Evolutionary conservation across 2,113 vertebrate genomes (phyloP).

Genomic region (Sinocyclocheilus anophthalmus): DNA sequence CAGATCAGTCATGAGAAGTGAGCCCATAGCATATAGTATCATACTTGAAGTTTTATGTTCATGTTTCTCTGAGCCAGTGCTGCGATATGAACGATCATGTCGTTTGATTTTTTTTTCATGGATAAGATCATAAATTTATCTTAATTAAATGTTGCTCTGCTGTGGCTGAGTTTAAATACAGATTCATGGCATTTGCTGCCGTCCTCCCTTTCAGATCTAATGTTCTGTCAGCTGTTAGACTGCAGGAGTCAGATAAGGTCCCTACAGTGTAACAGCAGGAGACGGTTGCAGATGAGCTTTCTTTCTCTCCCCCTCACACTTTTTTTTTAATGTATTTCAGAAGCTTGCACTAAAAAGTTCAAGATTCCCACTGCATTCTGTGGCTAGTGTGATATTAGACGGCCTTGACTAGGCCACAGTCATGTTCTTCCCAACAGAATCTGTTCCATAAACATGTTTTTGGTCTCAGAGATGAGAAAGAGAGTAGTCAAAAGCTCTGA

Average conservation of each 20-base stretch:
- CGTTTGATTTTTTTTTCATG: neutral
- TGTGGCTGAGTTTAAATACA: neutral
- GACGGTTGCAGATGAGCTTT: constrained; percentile 24
- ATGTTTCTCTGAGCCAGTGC: neutral
- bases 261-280: constrained; percentile 23
- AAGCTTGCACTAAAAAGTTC: neutral
- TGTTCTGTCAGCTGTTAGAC: neutral
- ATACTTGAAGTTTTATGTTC: neutral
- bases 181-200: neutral
- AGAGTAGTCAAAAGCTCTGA: constrained; percentile 5
- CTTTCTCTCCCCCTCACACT: neutral
- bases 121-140: neutral
- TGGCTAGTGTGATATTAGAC: neutral
- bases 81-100: neutral
- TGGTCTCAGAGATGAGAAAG: neutral
- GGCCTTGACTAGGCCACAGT: neutral
- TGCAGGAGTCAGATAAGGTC: constrained; percentile 29
- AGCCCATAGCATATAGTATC: neutral
- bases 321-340: neutral
- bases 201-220: neutral
- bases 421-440: neutral
- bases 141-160: neutral
- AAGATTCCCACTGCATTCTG: neutral
- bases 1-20: no score
- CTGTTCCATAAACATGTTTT: constrained; percentile 37